Conservation (phyloP, 2,113 vertebrate genomes). For the Lamprologus lemairii region DNA sequence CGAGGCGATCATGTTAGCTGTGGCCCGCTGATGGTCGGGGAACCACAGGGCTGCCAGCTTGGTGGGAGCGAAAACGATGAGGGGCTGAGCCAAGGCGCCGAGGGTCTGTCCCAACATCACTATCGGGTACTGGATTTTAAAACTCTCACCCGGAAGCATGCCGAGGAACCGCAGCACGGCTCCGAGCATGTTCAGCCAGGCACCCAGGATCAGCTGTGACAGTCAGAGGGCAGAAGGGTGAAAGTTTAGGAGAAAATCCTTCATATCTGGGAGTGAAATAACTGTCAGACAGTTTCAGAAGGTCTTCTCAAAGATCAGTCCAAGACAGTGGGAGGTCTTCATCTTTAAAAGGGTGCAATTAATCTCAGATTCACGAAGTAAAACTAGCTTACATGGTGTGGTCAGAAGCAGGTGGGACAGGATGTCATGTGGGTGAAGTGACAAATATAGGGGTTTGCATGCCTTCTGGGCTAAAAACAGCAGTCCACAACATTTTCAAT, state of each 20-base stretch:
- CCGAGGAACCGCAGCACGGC: constrained; percentile 71
- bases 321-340: neutral
- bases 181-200: constrained; percentile 85
- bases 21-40: constrained; percentile 85
- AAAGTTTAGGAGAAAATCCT: neutral
- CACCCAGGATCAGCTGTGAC: constrained; percentile 78
- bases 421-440: neutral
- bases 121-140: constrained; percentile 30
- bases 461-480: neutral
- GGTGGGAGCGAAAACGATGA: constrained; percentile 87
- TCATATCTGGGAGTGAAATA: neutral
- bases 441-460: neutral
- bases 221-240: neutral
- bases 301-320: neutral
- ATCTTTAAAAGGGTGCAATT: neutral
- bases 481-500: neutral
- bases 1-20: constrained; percentile 85
- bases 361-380: neutral
- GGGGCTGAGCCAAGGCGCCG: constrained; percentile 83
- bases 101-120: constrained; percentile 83
- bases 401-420: neutral
- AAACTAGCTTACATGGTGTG: neutral
- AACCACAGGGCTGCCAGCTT: constrained; percentile 94
- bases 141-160: neutral
- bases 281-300: neutral